These are phyloP conservation scores for Parasteatoda lunata DNA, from an alignment of 2,888 invertebrate species.

Conservation along the genomic window DNA sequence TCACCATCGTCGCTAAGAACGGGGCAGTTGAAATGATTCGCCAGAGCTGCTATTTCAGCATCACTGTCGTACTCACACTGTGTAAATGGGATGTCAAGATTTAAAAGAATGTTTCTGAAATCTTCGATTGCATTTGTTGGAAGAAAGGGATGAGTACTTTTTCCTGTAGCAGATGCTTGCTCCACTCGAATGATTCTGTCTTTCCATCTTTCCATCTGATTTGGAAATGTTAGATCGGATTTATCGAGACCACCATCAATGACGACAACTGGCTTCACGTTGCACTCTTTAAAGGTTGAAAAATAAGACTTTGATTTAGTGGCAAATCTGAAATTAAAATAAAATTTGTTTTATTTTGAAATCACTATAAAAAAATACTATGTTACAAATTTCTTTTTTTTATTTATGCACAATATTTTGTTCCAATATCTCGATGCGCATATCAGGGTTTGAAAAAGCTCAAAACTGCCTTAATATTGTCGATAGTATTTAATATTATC, in stretches of 20 bases:
- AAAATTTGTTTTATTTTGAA: too few species aligned
- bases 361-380: too few species aligned
- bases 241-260: conserved; percentile 81
- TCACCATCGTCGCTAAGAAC: conserved; percentile 95
- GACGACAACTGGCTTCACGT: conserved; percentile 83
- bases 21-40: conserved; percentile 85
- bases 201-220: conserved; percentile 75
- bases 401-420: too few species aligned
- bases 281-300: conserved; percentile 71
- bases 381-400: too few species aligned
- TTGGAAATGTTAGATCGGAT: conserved; percentile 82
- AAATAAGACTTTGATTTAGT: conserved; percentile 56
- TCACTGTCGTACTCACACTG: conserved; percentile 93
- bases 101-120: conserved; percentile 82
- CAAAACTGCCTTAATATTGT: too few species aligned
- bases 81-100: conserved; percentile 79
- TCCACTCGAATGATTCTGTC: conserved; percentile 69
- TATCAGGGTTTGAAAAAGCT: too few species aligned
- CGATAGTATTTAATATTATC: too few species aligned
- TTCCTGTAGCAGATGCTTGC: conserved; percentile 74
- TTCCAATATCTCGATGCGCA: too few species aligned
- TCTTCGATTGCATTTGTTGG: conserved; percentile 85
- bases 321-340: conserved; percentile 45
- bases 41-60: conserved; percentile 87
- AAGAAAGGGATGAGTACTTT: conserved; percentile 77